These are phyloP conservation scores for Aporophyla lueneburgensis DNA, from an alignment of 2,888 invertebrate species.

Conservation along the genomic window DNA sequence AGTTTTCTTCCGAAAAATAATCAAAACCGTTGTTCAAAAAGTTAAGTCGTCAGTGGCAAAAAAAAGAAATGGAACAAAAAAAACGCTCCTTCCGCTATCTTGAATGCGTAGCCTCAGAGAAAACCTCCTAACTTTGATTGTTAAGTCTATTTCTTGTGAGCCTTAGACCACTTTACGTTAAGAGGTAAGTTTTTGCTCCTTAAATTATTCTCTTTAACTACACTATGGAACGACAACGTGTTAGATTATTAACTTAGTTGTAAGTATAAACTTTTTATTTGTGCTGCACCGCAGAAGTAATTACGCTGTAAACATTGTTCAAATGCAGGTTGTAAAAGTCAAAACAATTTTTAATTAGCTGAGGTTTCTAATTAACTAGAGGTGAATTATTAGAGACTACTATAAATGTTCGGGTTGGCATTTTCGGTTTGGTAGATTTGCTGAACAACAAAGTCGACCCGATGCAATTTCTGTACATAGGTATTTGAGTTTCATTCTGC, in stretches of 20 bases:
- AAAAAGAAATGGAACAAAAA: neutral
- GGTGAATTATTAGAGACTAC: too few species aligned
- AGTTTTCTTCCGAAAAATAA: neutral
- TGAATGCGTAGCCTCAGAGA: conserved; percentile 11
- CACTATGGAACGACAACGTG: conserved; percentile 1
- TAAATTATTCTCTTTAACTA: conserved; percentile 23
- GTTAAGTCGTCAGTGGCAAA: neutral
- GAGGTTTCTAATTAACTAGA: neutral
- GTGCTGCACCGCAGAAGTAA: neutral
- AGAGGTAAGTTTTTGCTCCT: conserved; percentile 33
- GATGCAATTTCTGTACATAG: too few species aligned
- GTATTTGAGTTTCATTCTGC: too few species aligned
- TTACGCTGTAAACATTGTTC: neutral
- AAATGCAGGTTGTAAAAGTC: neutral
- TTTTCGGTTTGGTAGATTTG: too few species aligned
- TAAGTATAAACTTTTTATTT: conserved; percentile 1
- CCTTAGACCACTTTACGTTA: conserved; percentile 16
- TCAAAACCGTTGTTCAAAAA: neutral
- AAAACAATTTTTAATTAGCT: neutral
- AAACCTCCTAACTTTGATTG: conserved; percentile 29
- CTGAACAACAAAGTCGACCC: too few species aligned
- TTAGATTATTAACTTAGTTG: conserved; percentile 11
- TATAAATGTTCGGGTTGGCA: too few species aligned
- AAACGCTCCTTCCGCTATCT: conserved; percentile 9
- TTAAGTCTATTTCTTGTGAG: conserved; percentile 44